phyloP scores from a whole-genome alignment of 1,140 invertebrate species.

The Drosophila parabipectinata region DNA sequence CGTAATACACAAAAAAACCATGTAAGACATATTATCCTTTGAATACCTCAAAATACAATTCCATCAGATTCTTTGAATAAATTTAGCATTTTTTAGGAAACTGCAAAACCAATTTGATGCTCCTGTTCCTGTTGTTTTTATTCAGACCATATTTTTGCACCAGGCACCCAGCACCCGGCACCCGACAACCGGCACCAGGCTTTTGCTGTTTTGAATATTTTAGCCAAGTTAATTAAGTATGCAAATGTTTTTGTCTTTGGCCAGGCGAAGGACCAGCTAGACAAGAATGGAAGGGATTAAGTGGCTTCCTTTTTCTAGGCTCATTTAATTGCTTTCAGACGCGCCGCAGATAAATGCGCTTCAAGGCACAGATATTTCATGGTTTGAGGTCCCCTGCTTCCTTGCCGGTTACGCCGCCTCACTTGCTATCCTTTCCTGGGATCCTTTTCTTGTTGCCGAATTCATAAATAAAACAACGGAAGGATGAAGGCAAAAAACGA shows the following conservation, averaged over 20 bases:
- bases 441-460: constrained; percentile 10
- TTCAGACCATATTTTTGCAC: neutral
- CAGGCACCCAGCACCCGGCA: neutral
- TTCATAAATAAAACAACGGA: constrained; percentile 56
- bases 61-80: no score
- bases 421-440: neutral
- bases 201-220: constrained; percentile 31
- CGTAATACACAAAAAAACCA: neutral
- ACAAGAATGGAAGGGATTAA: constrained; percentile 59
- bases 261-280: neutral
- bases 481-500: neutral
- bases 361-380: neutral
- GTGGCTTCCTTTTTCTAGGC: constrained; percentile 61
- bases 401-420: no score
- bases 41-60: neutral
- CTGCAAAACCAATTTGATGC: neutral
- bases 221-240: constrained; percentile 77
- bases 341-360: constrained; percentile 49
- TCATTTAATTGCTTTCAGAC: constrained; percentile 73
- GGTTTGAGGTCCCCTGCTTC: neutral
- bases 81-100: no score
- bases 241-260: constrained; percentile 60
- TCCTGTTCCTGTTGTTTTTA: neutral
- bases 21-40: neutral
- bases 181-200: neutral